Evolutionary conservation across 2,888 invertebrate species (phyloP).

Genomic region (Pristionchus japonicus): DNA sequence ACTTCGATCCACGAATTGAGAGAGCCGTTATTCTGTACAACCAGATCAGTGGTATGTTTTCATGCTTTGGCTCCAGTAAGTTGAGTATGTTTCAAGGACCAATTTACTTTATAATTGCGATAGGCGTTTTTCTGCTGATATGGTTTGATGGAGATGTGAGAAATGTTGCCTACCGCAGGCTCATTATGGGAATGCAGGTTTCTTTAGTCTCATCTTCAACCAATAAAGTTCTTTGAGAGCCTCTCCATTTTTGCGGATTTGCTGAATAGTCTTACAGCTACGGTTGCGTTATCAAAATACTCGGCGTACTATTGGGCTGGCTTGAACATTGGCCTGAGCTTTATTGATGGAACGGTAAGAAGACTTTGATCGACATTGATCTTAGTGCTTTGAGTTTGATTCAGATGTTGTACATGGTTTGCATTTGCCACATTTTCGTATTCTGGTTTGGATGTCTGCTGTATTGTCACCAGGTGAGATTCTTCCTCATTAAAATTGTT

Average conservation of each 20-base stretch:
- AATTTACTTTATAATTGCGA: background rate
- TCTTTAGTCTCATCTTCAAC: no score
- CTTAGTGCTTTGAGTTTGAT: no score
- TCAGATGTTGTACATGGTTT: background rate
- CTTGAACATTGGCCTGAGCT: background rate
- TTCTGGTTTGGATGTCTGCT: background rate
- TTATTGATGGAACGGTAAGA: background rate
- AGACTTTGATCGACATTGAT: no score
- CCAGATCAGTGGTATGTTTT: background rate
- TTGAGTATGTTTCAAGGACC: background rate
- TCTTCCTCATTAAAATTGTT: background rate
- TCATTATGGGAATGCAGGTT: conserved; percentile 20
- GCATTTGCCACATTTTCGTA: background rate
- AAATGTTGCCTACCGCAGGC: background rate
- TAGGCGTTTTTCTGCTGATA: background rate
- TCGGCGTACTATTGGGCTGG: background rate
- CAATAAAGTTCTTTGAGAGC: no score
- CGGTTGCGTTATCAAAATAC: background rate
- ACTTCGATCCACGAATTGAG: background rate
- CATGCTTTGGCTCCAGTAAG: background rate
- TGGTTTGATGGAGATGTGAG: background rate
- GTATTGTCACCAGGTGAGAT: background rate
- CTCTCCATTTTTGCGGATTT: no score
- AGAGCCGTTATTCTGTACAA: background rate
- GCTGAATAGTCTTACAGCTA: background rate